Conservation (phyloP, 2,113 vertebrate genomes). For the Syrmaticus mikado region DNA sequence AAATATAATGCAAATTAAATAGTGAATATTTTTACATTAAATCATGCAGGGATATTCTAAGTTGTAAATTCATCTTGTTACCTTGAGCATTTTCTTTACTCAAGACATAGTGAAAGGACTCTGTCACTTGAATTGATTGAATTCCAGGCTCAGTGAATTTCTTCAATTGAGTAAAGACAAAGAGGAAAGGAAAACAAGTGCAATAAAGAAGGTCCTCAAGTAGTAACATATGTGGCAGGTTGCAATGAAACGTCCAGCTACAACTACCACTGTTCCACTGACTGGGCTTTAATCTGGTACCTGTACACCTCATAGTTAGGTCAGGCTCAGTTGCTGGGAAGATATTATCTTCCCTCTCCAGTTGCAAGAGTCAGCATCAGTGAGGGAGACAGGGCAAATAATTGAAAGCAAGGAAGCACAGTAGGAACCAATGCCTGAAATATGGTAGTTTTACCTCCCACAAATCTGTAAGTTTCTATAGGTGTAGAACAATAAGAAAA, state of each 20-base stretch:
- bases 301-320: neutral
- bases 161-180: neutral
- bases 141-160: neutral
- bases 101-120: neutral
- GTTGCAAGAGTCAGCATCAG: neutral
- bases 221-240: neutral
- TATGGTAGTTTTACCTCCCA: neutral
- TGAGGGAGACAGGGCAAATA: neutral
- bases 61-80: neutral
- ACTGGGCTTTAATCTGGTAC: neutral
- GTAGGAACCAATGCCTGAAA: neutral
- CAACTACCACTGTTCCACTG: neutral
- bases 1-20: neutral
- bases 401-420: fast-evolving
- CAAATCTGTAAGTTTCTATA: neutral
- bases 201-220: neutral
- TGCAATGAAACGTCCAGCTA: neutral
- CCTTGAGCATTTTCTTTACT: conserved; percentile 11
- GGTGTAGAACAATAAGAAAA: neutral
- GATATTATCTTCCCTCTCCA: neutral
- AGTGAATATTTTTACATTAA: neutral
- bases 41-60: neutral
- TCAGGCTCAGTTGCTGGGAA: neutral
- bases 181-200: neutral
- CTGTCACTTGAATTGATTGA: neutral